These are phyloP conservation scores for Mormyrus proboscirostris DNA, from an alignment of 2,797 vertebrate species.

Conservation along the genomic window DNA sequence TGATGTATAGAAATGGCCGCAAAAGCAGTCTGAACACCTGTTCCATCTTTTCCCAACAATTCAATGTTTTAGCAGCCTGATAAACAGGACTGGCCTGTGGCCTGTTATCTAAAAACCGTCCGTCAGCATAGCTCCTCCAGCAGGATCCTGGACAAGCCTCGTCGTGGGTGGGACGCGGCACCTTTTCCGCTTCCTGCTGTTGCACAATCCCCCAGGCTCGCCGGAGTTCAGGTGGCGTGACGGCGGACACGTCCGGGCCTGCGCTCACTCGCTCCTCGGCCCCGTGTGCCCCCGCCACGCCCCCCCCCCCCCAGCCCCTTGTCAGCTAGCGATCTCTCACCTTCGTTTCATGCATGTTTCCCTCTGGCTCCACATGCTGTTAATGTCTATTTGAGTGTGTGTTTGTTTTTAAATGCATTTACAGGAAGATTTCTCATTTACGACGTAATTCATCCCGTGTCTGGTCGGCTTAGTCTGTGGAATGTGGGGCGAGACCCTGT, in stretches of 20 bases:
- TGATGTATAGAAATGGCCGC: background rate
- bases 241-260: background rate
- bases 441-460: background rate
- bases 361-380: background rate
- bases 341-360: background rate
- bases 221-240: background rate
- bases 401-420: background rate
- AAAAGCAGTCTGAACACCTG: background rate
- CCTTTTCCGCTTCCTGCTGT: background rate
- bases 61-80: background rate
- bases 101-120: background rate
- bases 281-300: background rate
- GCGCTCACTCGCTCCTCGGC: background rate
- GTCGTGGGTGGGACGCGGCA: conserved; percentile 3
- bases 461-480: background rate
- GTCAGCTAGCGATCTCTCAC: background rate
- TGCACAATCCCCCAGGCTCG: background rate
- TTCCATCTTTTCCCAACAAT: background rate
- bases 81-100: background rate
- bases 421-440: background rate
- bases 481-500: background rate
- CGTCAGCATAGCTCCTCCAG: background rate
- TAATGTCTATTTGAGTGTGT: background rate
- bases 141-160: background rate
- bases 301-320: background rate